Percentiles rank a stretch among this genome's conserved stretches.
phyloP scores from a whole-genome alignment of 2,797 vertebrate species.

The Sorex maritimensis region DNA sequence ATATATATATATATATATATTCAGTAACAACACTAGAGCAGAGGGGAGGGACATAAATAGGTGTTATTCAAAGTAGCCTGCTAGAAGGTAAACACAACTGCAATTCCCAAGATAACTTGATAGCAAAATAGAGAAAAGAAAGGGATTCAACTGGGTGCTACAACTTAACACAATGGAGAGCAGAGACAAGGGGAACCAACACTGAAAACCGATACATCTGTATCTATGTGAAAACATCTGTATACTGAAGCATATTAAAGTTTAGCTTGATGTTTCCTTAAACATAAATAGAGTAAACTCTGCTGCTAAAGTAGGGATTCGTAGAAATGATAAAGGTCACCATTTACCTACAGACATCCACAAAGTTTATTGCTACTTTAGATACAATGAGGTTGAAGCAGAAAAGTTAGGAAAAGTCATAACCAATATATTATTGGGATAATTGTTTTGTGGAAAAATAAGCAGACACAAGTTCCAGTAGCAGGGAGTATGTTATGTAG shows the following conservation, averaged over 20 bases:
- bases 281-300: background rate
- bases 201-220: too few relatives aligned
- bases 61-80: background rate
- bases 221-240: too few relatives aligned
- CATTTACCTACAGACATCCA: background rate
- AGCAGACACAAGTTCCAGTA: background rate
- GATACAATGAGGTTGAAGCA: too few relatives aligned
- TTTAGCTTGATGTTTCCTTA: background rate
- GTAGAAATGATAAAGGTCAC: background rate
- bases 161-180: too few relatives aligned
- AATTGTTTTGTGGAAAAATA: background rate
- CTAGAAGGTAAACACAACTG: too few relatives aligned
- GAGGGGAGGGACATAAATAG: background rate
- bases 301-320: background rate
- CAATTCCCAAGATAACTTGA: too few relatives aligned
- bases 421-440: background rate
- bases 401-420: background rate
- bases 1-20: too few relatives aligned
- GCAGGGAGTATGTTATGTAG: background rate
- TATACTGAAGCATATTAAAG: too few relatives aligned
- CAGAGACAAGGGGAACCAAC: too few relatives aligned
- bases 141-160: background rate
- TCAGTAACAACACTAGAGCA: background rate
- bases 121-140: background rate
- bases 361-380: background rate